Evolutionary conservation across 2,888 invertebrate species (phyloP).

Genomic region (Tortrix viridana): DNA sequence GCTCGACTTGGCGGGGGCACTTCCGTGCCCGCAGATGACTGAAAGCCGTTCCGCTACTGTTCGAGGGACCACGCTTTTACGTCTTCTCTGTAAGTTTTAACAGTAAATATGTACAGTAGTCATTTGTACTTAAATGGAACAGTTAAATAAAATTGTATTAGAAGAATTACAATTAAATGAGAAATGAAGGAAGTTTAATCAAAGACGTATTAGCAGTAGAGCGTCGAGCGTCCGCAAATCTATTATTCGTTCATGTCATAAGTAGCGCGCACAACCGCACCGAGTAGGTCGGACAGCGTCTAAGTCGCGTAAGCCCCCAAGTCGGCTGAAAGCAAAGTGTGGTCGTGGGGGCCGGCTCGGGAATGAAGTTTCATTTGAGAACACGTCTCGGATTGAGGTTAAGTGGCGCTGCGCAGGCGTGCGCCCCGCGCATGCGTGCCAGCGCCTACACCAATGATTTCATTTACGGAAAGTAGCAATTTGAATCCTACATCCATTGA

Average conservation of each 20-base stretch:
- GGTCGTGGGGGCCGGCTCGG: slow-evolving; percentile 62
- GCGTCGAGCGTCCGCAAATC: background rate
- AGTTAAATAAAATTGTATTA: too few species aligned
- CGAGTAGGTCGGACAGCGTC: slow-evolving; percentile 36
- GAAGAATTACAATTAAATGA: background rate
- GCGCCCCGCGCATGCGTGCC: slow-evolving; percentile 65
- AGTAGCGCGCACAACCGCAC: slow-evolving; percentile 19
- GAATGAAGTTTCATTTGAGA: slow-evolving; percentile 81
- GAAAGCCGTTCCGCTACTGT: too few species aligned
- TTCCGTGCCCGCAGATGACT: too few species aligned
- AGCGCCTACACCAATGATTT: slow-evolving; percentile 71
- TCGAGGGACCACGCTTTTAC: too few species aligned
- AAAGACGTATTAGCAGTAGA: background rate
- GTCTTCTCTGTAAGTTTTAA: too few species aligned
- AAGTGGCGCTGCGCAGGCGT: slow-evolving; percentile 76
- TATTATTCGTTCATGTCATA: slow-evolving; percentile 23
- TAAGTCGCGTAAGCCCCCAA: slow-evolving; percentile 53
- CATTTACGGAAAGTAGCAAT: slow-evolving; percentile 67
- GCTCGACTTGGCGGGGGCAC: too few species aligned
- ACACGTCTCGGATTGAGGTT: slow-evolving; percentile 81
- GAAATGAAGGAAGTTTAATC: background rate
- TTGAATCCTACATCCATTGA: slow-evolving; percentile 56
- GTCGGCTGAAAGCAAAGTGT: slow-evolving; percentile 70
- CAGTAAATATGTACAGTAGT: too few species aligned
- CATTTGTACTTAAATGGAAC: too few species aligned